Conservation (phyloP, 1,140 invertebrate genomes). For the Bactericera cockerelli region DNA sequence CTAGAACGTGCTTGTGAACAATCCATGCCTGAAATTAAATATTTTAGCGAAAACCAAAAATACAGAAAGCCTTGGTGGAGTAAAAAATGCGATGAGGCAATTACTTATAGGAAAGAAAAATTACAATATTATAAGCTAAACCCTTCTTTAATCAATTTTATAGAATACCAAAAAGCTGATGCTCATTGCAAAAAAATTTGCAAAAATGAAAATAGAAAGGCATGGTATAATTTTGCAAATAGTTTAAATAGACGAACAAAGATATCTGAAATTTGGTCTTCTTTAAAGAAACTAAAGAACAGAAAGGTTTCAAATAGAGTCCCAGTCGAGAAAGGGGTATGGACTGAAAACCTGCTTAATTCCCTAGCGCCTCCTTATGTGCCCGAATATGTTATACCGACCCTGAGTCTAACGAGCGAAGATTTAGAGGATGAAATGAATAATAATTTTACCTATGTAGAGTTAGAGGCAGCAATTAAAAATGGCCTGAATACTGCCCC, state of each 20-base stretch:
- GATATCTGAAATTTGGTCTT: background rate
- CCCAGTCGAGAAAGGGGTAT: background rate
- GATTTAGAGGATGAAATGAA: background rate
- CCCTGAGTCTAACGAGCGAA: background rate
- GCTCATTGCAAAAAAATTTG: background rate
- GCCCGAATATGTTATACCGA: background rate
- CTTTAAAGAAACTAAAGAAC: background rate
- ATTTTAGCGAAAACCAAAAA: slow-evolving; percentile 6
- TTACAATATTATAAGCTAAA: background rate
- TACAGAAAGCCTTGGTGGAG: slow-evolving; percentile 2
- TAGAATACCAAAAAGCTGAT: background rate
- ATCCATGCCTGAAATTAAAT: background rate
- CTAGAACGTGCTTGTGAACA: background rate
- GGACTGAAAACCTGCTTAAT: background rate
- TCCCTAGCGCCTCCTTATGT: background rate
- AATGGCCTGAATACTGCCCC: background rate
- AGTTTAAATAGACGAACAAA: slow-evolving; percentile 2
- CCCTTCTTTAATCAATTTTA: background rate
- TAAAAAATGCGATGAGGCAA: background rate
- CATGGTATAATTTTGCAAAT: too few species aligned
- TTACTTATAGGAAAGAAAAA: background rate
- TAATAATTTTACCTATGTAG: background rate
- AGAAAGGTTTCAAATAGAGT: background rate
- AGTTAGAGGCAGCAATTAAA: slow-evolving; percentile 3
- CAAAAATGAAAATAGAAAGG: too few species aligned